A percentile compares a stretch with the other conserved stretches of the same genome.
Evolutionary conservation across 2,888 invertebrate genomes (phyloP).

Genomic region (Eupithecia abbreviata): DNA sequence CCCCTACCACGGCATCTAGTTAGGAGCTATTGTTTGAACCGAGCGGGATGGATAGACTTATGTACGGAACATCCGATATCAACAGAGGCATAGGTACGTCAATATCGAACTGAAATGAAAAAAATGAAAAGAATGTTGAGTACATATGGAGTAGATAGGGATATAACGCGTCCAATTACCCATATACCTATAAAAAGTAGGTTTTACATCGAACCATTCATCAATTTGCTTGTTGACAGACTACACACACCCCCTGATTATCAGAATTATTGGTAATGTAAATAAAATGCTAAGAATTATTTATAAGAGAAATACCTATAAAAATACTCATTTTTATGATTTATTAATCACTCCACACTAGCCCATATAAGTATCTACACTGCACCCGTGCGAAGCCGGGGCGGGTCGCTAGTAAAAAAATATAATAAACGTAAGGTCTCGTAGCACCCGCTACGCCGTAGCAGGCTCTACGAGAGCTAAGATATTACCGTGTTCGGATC

Average conservation of each 20-base stretch:
- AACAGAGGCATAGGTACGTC: constrained; percentile 11
- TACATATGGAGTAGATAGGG: neutral
- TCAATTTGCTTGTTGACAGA: neutral
- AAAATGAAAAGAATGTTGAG: too few relatives aligned
- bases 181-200: too few relatives aligned
- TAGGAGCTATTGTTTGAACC: constrained; percentile 32
- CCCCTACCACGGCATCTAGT: constrained; percentile 24
- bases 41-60: constrained; percentile 29
- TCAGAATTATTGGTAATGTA: too few relatives aligned
- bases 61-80: constrained; percentile 24
- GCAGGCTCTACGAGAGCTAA: constrained; percentile 10
- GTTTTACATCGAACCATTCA: neutral
- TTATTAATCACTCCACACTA: too few relatives aligned
- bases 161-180: neutral
- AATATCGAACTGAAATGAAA: too few relatives aligned
- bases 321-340: too few relatives aligned
- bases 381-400: too few relatives aligned
- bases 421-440: neutral
- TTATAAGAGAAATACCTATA: too few relatives aligned
- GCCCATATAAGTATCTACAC: too few relatives aligned
- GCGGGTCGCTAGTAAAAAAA: too few relatives aligned
- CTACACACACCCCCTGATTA: too few relatives aligned
- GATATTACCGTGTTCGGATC: constrained; percentile 84
- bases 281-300: too few relatives aligned
- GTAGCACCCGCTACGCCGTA: constrained; percentile 22